Conservation (phyloP, 2,797 vertebrate species). For the Aldrovandia affinis region DNA sequence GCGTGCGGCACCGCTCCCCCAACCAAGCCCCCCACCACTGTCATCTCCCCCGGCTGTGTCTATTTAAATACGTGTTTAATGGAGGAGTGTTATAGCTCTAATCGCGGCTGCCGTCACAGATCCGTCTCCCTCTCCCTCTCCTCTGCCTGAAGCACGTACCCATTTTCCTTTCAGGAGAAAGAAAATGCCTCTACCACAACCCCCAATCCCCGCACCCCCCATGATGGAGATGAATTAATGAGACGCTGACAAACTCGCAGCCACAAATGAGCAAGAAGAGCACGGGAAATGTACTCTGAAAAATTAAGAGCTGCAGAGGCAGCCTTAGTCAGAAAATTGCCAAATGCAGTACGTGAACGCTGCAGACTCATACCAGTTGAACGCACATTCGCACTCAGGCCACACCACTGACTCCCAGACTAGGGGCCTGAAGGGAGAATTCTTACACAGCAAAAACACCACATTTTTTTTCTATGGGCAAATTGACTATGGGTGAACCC, state of each 20-base stretch:
- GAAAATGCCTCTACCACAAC: conserved; percentile 2
- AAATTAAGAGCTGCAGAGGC: not conserved
- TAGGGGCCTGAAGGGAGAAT: not conserved
- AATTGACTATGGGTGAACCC: not conserved
- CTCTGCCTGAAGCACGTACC: conserved; percentile 13
- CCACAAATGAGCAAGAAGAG: conserved; percentile 32
- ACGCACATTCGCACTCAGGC: not conserved
- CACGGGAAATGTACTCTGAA: conserved; percentile 3
- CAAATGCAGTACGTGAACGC: not conserved
- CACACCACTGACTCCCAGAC: not conserved
- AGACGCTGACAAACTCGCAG: conserved; percentile 58
- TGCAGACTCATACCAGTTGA: not conserved
- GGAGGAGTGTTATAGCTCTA: conserved; percentile 47
- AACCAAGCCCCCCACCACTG: conserved; percentile 30
- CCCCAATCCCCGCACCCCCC: conserved; percentile 20
- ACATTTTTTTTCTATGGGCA: not conserved
- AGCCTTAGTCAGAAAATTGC: not conserved
- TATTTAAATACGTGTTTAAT: conserved; percentile 59
- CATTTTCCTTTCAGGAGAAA: not conserved
- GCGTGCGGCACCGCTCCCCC: conserved; percentile 35
- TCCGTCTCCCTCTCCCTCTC: conserved; percentile 21
- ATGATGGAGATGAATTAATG: conserved; percentile 61
- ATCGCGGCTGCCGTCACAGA: conserved; percentile 40
- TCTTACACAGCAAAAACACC: not conserved
- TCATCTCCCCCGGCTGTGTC: conserved; percentile 40